Conservation (phyloP, 2,888 invertebrate genomes). For the Tholera decimalis region DNA sequence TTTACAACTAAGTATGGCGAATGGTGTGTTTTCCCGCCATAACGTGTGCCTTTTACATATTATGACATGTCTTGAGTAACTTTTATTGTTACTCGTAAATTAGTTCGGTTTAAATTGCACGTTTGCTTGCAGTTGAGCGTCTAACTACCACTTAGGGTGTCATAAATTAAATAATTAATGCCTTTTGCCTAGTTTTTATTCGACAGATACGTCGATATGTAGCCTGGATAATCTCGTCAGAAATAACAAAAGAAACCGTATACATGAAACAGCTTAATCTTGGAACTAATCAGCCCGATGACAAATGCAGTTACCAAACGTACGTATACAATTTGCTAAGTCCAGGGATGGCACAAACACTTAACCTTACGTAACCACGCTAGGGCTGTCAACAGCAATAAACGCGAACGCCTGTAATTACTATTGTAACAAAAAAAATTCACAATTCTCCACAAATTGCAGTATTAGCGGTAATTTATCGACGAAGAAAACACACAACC, state of each 20-base stretch:
- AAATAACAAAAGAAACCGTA: background rate
- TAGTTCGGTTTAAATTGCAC: conserved; percentile 35
- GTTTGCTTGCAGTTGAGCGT: conserved; percentile 21
- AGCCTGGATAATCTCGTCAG: background rate
- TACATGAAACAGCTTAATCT: conserved; percentile 6
- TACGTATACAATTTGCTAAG: conserved; percentile 25
- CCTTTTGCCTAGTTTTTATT: background rate
- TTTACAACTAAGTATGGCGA: conserved; percentile 55
- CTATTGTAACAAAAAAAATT: conserved; percentile 66
- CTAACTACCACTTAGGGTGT: conserved; percentile 22
- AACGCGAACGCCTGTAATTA: conserved; percentile 65
- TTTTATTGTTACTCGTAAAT: conserved; percentile 58
- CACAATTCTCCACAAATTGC: conserved; percentile 67
- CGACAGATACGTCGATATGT: conserved; percentile 3
- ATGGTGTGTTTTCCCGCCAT: conserved; percentile 55
- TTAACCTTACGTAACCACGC: conserved; percentile 58
- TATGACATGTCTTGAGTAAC: conserved; percentile 54
- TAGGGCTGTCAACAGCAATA: conserved; percentile 72
- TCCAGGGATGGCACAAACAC: conserved; percentile 41
- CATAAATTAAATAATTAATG: conserved; percentile 24
- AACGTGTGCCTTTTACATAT: conserved; percentile 49
- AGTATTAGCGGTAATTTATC: conserved; percentile 76
- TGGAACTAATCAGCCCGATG: conserved; percentile 32
- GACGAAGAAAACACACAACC: conserved; percentile 77
- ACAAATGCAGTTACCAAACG: conserved; percentile 40